Percentiles rank a stretch among this genome's conserved stretches.
Conservation (phyloP, 2,888 invertebrate genomes). For the Coleophora deauratella region DNA sequence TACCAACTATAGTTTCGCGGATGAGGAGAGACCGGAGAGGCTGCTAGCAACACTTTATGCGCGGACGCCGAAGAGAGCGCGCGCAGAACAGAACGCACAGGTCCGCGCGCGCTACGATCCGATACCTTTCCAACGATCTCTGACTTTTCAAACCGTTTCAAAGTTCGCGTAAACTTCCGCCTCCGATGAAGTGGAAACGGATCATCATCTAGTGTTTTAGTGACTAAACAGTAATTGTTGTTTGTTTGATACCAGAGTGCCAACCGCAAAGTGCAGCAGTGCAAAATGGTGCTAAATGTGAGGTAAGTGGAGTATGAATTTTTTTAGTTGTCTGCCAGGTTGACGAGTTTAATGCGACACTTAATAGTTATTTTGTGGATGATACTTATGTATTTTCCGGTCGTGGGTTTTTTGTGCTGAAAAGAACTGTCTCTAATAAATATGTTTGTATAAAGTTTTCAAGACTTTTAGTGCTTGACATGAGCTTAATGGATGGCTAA, state of each 20-base stretch:
- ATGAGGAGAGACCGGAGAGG: conserved; percentile 48
- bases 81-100: conserved; percentile 23
- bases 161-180: too few relatives aligned
- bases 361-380: neutral
- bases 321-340: conserved; percentile 12
- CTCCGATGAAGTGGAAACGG: too few relatives aligned
- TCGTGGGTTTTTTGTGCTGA: neutral
- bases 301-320: conserved; percentile 51
- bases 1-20: conserved; percentile 39
- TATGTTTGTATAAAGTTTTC: too few relatives aligned
- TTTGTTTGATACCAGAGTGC: conserved; percentile 11
- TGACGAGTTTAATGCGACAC: neutral
- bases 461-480: too few relatives aligned
- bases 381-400: conserved; percentile 2
- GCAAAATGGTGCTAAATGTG: conserved; percentile 59
- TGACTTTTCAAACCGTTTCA: too few relatives aligned
- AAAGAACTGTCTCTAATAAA: too few relatives aligned
- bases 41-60: conserved; percentile 39
- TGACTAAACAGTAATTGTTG: neutral
- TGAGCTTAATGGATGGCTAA: too few relatives aligned
- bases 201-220: neutral
- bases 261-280: conserved; percentile 28
- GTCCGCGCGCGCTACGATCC: neutral
- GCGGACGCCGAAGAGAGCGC: conserved; percentile 37
- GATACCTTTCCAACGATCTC: too few relatives aligned